Evolutionary conservation across 2,113 vertebrate species (phyloP), one percentile per base, ranked within the genome.

Genomic region (Triplophysa siluroides): DNA sequence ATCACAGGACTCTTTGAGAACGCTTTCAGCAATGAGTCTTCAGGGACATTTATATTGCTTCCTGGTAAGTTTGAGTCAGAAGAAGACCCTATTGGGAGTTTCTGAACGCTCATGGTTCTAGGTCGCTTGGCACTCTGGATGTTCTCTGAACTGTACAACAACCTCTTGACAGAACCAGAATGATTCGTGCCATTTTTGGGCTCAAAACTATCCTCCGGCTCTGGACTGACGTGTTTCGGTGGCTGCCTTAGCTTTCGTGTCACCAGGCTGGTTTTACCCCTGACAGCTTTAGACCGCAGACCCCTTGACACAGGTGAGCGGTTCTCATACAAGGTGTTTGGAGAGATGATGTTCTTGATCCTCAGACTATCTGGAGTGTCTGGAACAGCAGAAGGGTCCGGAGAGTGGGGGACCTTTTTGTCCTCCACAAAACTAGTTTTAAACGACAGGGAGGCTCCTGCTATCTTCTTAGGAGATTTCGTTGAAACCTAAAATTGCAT

Each of bases 351-450:
- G 64, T 24, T 79, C 81, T n/a, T 89, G 86, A 66, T 92, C 89
- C 75, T 65, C 11, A 65, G 26, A 87, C 90, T 92, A 18, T 69
- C 88, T 2, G 92, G 92, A 0, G 92, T 93, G 82, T 94, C 93
- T 10, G 91, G 92, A 10, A 94, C 87, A 66, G 83, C 81, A 1
- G 85, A 12, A 0, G 85, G 71, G 21, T 86, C 88, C 38, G 89
- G 90, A 0, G 90, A 91, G 9, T 81, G 61, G 9, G 87, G 84
- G 3, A 86, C 5, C 78, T 90, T 91, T 56, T 90, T 80, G 1
- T 62, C 84, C 26, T 85, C 86, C 60, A 85, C 86, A 64, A 50
- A 56, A 5, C 85, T 81, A 10, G 86, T 45, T 1, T 65, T 72
- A 10, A 68, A 4, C 4, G 61, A 47, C 47, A 45, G 2, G 1